A percentile compares a stretch with the other conserved stretches of the same genome.
These are phyloP conservation scores for Drymonia ruficornis DNA, from an alignment of 2,888 invertebrate species.

Conservation along the genomic window DNA sequence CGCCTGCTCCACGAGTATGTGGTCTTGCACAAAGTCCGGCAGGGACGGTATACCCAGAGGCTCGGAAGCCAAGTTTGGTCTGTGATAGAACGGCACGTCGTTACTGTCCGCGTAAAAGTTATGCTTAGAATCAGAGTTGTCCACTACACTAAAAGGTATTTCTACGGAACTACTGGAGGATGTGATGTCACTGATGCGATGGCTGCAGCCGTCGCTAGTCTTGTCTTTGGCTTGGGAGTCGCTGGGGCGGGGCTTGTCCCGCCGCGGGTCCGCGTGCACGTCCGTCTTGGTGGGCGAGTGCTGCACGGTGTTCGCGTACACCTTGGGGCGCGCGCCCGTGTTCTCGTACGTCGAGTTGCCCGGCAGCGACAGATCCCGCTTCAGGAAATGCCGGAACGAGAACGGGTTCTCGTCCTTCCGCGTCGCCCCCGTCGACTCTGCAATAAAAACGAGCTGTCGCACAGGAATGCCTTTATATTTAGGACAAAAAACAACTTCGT, in stretches of 20 bases:
- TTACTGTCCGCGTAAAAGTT: constrained; percentile 74
- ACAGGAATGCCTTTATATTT: constrained; percentile 69
- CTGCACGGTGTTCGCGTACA: constrained; percentile 82
- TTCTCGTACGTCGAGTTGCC: constrained; percentile 86
- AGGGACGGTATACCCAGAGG: constrained; percentile 86
- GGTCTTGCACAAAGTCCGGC: constrained; percentile 96
- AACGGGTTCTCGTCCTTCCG: constrained; percentile 91
- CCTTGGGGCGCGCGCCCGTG: constrained; percentile 92
- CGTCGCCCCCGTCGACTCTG: constrained; percentile 74
- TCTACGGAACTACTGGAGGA: constrained; percentile 78
- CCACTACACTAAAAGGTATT: constrained; percentile 78
- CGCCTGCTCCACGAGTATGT: constrained; percentile 92
- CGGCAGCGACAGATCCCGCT: constrained; percentile 85
- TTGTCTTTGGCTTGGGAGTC: constrained; percentile 73
- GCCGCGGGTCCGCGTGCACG: constrained; percentile 60
- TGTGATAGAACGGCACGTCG: constrained; percentile 71
- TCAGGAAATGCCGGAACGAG: constrained; percentile 94
- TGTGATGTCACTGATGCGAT: constrained; percentile 67
- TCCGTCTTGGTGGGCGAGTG: constrained; percentile 76
- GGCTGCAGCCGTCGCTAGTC: constrained; percentile 55
- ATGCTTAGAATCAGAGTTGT: constrained; percentile 78
- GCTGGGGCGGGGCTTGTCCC: constrained; percentile 62
- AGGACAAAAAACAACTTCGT: constrained; percentile 78
- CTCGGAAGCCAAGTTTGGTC: constrained; percentile 75
- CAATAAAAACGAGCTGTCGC: constrained; percentile 56